Conservation (phyloP, 2,888 invertebrate genomes). For the Ormyrus nitidulus region DNA sequence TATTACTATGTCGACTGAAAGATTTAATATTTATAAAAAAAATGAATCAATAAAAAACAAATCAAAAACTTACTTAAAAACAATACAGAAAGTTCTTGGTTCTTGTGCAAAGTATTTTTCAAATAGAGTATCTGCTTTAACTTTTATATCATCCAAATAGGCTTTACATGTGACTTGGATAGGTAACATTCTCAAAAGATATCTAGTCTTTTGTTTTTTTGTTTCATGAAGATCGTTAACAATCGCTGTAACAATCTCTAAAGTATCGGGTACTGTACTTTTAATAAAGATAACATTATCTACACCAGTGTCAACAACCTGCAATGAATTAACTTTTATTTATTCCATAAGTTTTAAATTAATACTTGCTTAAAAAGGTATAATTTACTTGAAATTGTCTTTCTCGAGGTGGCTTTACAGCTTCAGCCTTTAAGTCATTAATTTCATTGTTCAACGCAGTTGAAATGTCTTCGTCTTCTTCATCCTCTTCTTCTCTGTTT, state of each 20-base stretch:
- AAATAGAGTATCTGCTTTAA: constrained; percentile 81
- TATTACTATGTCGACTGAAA: constrained; percentile 84
- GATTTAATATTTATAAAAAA: constrained; percentile 28
- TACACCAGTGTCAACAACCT: constrained; percentile 88
- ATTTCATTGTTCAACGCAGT: constrained; percentile 80
- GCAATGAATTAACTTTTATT: constrained; percentile 67
- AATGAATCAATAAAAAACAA: constrained; percentile 16
- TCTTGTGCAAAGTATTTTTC: constrained; percentile 85
- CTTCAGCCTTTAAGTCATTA: constrained; percentile 78
- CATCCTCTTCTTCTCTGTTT: constrained; percentile 68
- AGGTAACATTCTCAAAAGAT: constrained; percentile 87
- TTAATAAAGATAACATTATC: constrained; percentile 91
- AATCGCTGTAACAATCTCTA: constrained; percentile 83
- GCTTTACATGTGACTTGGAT: constrained; percentile 88
- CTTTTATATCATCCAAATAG: constrained; percentile 84
- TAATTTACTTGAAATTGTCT: constrained; percentile 51
- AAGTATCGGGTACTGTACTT: constrained; percentile 86
- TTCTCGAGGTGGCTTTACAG: constrained; percentile 56
- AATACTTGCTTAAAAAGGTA: constrained; percentile 11
- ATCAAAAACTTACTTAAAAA: constrained; percentile 79
- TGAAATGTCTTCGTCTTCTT: constrained; percentile 77
- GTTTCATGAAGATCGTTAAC: constrained; percentile 83
- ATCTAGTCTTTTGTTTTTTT: constrained; percentile 84
- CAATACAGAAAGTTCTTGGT: constrained; percentile 84
- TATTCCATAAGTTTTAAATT: neutral